Conservation (phyloP, 2,797 vertebrate genomes). For the Benthosema pterotum region DNA sequence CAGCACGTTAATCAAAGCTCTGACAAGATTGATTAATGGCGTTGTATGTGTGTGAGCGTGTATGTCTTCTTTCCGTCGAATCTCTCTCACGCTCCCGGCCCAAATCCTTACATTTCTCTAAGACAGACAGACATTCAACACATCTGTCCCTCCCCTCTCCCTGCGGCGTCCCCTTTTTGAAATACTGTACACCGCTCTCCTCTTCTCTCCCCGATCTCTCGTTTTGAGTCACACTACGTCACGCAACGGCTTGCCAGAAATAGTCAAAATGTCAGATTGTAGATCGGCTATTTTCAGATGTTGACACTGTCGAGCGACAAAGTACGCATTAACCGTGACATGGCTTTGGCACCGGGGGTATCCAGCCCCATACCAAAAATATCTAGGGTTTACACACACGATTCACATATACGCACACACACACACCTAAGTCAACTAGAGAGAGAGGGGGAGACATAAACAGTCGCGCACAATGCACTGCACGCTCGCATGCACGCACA, state of each 20-base stretch:
- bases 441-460: conserved; percentile 10
- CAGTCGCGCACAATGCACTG: conserved; percentile 4
- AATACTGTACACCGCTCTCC: too few relatives aligned
- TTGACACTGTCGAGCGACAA: conserved; percentile 19
- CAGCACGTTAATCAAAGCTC: conserved; percentile 43
- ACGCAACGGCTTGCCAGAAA: too few relatives aligned
- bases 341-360: too few relatives aligned
- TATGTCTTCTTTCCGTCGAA: neutral
- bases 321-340: neutral
- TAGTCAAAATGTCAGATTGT: too few relatives aligned
- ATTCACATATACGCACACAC: conserved; percentile 1
- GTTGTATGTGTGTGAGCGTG: conserved; percentile 14
- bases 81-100: neutral
- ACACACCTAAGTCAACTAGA: conserved; percentile 1
- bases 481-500: conserved; percentile 5
- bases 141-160: neutral
- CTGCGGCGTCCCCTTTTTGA: neutral
- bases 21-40: conserved; percentile 39
- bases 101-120: neutral
- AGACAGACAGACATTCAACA: neutral
- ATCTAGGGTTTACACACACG: too few relatives aligned
- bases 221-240: too few relatives aligned
- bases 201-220: too few relatives aligned
- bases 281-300: too few relatives aligned
- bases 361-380: too few relatives aligned